Conservation (phyloP, 2,113 vertebrate genomes). For the Cebus imitator region DNA sequence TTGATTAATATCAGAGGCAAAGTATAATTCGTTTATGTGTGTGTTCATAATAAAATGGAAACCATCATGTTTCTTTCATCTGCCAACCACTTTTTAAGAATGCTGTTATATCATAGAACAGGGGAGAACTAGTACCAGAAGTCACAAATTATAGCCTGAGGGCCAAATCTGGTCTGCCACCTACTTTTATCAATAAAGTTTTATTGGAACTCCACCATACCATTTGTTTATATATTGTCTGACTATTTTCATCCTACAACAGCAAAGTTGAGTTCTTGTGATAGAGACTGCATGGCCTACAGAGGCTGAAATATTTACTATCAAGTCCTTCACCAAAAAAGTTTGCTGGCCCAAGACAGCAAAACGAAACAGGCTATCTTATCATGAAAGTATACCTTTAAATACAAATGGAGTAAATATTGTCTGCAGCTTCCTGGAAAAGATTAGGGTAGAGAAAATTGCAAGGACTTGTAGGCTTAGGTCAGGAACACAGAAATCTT, state of each 20-base stretch:
- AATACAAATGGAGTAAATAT: not conserved
- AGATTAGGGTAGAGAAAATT: not conserved
- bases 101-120: not conserved
- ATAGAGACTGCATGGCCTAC: not conserved
- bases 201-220: not conserved
- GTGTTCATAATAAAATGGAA: not conserved
- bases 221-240: not conserved
- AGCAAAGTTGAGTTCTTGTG: not conserved
- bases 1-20: not conserved
- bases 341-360: not conserved
- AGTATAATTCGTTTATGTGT: not conserved
- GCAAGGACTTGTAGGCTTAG: not conserved
- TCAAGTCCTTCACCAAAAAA: not conserved
- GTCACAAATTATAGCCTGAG: not conserved
- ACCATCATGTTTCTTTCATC: not conserved
- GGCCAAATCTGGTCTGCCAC: not conserved
- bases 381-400: not conserved
- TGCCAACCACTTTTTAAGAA: not conserved
- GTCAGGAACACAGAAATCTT: constrained; percentile 23
- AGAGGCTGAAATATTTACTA: not conserved
- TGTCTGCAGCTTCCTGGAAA: not conserved
- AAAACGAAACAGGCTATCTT: constrained; percentile 29
- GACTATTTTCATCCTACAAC: not conserved
- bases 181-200: not conserved
- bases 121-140: not conserved